A percentile compares a stretch with the other conserved stretches of the same genome.
Evolutionary conservation across 2,888 invertebrate genomes (phyloP).

Genomic region (Agriopis leucophaearia): DNA sequence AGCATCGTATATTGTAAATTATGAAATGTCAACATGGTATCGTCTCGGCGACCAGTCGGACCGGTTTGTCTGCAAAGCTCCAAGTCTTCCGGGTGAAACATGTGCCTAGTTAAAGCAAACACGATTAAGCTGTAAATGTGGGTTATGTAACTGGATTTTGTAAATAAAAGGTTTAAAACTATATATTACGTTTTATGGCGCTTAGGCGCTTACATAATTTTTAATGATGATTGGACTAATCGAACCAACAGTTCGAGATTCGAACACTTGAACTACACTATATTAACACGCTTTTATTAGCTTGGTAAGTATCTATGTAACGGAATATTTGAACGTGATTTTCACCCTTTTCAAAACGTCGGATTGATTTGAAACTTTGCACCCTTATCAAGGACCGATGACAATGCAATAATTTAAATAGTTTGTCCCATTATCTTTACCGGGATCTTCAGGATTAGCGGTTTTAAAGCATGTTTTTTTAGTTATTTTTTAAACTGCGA

Average conservation of each 20-base stretch:
- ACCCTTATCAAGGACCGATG: no score
- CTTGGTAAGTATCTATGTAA: no score
- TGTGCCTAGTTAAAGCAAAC: slow-evolving; percentile 6
- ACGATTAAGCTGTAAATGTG: slow-evolving; percentile 12
- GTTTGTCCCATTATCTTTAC: no score
- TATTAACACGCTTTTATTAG: no score
- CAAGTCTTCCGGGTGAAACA: slow-evolving; percentile 45
- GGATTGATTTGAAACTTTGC: no score
- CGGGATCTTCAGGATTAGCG: no score
- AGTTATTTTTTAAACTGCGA: no score
- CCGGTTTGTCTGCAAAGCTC: slow-evolving; percentile 48
- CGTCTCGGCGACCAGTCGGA: slow-evolving; percentile 38
- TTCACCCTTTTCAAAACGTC: no score
- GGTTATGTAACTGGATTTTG: slow-evolving; percentile 29
- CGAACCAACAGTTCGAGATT: not conserved
- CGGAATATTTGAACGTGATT: no score
- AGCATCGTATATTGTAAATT: slow-evolving; percentile 32
- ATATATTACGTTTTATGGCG: slow-evolving; percentile 8
- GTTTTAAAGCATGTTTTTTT: no score
- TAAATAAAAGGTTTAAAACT: slow-evolving; percentile 10
- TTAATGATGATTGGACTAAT: not conserved
- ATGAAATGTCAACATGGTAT: slow-evolving; percentile 37
- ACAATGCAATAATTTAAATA: no score
- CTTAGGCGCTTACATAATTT: slow-evolving; percentile 1
- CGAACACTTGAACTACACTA: not conserved